Evolutionary conservation across 2,888 invertebrate species (phyloP).

Genomic region (Leptopilina drosophilae): DNA sequence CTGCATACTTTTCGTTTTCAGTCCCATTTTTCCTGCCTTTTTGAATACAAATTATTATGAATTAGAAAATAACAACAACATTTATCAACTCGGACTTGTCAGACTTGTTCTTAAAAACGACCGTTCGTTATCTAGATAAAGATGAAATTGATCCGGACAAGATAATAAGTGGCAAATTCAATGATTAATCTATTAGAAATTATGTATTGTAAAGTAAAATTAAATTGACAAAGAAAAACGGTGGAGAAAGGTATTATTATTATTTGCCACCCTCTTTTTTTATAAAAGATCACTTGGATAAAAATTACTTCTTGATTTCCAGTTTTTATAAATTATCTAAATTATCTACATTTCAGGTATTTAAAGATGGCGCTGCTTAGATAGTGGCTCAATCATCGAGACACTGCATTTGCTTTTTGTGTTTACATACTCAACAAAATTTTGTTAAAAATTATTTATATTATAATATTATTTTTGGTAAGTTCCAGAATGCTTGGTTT

Average conservation of each 20-base stretch:
- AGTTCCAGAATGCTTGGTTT: not conserved
- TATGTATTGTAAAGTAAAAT: too few relatives aligned
- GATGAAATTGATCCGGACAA: not conserved
- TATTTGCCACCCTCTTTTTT: too few relatives aligned
- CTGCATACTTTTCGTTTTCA: conserved; percentile 70
- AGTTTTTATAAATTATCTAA: too few relatives aligned
- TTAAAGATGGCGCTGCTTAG: too few relatives aligned
- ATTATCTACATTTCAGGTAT: too few relatives aligned
- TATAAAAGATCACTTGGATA: too few relatives aligned
- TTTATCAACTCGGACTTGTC: conserved; percentile 36
- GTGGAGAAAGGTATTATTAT: too few relatives aligned
- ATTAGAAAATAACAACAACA: conserved; percentile 5
- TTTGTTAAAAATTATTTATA: not conserved
- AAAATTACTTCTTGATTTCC: too few relatives aligned
- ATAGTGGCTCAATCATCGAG: not conserved
- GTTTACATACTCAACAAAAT: not conserved
- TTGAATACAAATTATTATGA: not conserved
- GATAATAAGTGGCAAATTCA: not conserved
- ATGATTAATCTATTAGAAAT: too few relatives aligned
- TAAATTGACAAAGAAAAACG: too few relatives aligned
- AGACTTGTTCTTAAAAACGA: conserved; percentile 22
- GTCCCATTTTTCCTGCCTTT: conserved; percentile 58
- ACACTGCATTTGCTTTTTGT: not conserved
- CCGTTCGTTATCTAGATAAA: conserved; percentile 44
- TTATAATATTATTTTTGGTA: conserved; percentile 3